A percentile compares a stretch with the other conserved stretches of the same genome.
These are phyloP conservation scores for Drosophila meridionalis DNA, from an alignment of 2,888 invertebrate genomes.

Conservation along the genomic window DNA sequence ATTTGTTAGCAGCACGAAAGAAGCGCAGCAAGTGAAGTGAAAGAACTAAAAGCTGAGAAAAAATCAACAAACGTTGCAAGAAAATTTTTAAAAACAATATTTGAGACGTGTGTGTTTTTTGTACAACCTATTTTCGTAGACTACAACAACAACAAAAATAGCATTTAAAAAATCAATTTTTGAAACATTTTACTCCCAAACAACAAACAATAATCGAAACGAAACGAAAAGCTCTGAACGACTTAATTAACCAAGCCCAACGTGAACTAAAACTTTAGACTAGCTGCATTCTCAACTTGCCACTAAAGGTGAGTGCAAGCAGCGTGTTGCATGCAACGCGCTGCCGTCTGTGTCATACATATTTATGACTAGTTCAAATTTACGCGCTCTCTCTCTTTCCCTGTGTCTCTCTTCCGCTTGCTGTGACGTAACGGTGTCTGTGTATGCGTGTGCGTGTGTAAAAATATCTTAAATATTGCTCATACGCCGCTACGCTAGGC, in stretches of 20 bases:
- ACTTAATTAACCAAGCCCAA: slow-evolving; percentile 20
- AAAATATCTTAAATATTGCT: slow-evolving; percentile 53
- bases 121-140: neutral
- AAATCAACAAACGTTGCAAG: slow-evolving; percentile 21
- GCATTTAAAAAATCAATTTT: slow-evolving; percentile 56
- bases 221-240: slow-evolving; percentile 13
- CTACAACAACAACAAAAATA: slow-evolving; percentile 2
- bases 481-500: slow-evolving; percentile 62
- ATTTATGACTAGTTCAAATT: slow-evolving; percentile 26
- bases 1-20: slow-evolving; percentile 65
- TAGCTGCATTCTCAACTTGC: slow-evolving; percentile 35
- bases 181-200: slow-evolving; percentile 51
- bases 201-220: slow-evolving; percentile 8
- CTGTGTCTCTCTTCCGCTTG: neutral
- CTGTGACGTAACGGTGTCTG: slow-evolving; percentile 52
- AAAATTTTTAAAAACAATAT: slow-evolving; percentile 1
- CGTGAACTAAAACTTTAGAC: slow-evolving; percentile 19
- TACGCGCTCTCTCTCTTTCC: slow-evolving; percentile 9
- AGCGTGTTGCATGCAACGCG: slow-evolving; percentile 45
- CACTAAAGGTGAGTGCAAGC: slow-evolving; percentile 70
- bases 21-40: slow-evolving; percentile 47
- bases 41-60: slow-evolving; percentile 25
- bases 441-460: slow-evolving; percentile 22
- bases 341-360: slow-evolving; percentile 5
- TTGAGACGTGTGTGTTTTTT: slow-evolving; percentile 5